A percentile compares a stretch with the other conserved stretches of the same genome.
phyloP scores from a whole-genome alignment of 2,113 vertebrate genomes.

The Poecilia latipinna region DNA sequence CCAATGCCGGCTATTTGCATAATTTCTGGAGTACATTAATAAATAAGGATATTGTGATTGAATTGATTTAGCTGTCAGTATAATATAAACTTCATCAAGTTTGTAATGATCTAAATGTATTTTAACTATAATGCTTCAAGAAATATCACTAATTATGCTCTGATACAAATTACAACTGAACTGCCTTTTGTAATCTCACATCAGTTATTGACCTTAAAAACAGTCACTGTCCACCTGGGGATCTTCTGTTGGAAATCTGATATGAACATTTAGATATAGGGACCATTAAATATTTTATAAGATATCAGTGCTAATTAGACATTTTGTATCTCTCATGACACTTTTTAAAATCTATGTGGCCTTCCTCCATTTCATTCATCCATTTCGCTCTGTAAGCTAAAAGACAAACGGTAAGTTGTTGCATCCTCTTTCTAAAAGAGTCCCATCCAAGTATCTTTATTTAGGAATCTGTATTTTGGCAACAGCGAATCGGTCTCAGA shows the following conservation, averaged over 20 bases:
- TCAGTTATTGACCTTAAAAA: background rate
- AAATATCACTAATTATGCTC: background rate
- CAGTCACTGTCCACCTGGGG: background rate
- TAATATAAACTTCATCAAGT: too few relatives aligned
- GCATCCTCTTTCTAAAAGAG: conserved; percentile 16
- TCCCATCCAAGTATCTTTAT: conserved; percentile 27
- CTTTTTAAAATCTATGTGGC: conserved; percentile 43
- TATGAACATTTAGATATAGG: background rate
- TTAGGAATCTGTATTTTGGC: conserved; percentile 14
- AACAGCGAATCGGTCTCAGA: conserved; percentile 12
- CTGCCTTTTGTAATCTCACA: background rate
- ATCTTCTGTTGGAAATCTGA: background rate
- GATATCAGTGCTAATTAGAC: background rate
- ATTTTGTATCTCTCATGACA: conserved; percentile 31
- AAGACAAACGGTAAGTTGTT: conserved; percentile 69
- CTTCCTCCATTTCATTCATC: conserved; percentile 55
- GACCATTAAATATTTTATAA: background rate
- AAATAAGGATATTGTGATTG: background rate
- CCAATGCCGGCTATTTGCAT: background rate
- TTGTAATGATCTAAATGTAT: too few relatives aligned
- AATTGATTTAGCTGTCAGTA: background rate
- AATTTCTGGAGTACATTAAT: background rate
- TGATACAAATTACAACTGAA: background rate
- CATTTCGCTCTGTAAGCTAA: conserved; percentile 55
- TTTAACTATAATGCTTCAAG: too few relatives aligned